Conservation (phyloP, 2,888 invertebrate species). For the Morinoia aosen region DNA sequence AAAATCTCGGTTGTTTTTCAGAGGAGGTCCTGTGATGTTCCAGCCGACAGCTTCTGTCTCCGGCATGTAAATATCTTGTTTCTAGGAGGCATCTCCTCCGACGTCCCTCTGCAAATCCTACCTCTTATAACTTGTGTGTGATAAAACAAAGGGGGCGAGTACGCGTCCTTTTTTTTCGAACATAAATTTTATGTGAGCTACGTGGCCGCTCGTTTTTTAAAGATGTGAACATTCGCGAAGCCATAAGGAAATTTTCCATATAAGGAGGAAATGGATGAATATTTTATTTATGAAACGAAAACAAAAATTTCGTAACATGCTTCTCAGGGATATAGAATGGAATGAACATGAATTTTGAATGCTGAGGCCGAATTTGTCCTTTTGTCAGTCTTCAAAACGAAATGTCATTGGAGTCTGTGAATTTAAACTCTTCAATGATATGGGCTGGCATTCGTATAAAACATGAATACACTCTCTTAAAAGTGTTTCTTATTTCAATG, state of each 20-base stretch:
- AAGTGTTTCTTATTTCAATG: not conserved
- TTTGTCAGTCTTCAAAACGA: not conserved
- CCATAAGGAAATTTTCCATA: not conserved
- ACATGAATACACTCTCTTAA: not conserved
- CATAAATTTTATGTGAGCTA: constrained; percentile 8
- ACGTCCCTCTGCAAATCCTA: constrained; percentile 37
- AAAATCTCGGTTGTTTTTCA: constrained; percentile 27
- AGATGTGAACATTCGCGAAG: not conserved
- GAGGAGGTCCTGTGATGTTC: constrained; percentile 35
- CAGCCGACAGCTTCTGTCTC: constrained; percentile 16
- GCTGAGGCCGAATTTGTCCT: not conserved
- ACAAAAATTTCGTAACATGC: not conserved
- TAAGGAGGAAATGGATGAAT: not conserved
- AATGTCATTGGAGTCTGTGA: not conserved
- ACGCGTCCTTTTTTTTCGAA: not conserved
- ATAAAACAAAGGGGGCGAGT: constrained; percentile 37
- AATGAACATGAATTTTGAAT: not conserved
- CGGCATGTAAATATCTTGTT: constrained; percentile 53
- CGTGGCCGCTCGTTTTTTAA: constrained; percentile 18
- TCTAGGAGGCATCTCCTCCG: not conserved
- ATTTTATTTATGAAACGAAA: not conserved
- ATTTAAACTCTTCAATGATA: not conserved
- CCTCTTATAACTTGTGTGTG: constrained; percentile 50
- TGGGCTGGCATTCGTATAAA: not conserved
- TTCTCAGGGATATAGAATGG: not conserved